Percentiles rank a stretch among this genome's conserved stretches.
phyloP scores from a whole-genome alignment of 2,888 invertebrate genomes.

The Leucania comma region DNA sequence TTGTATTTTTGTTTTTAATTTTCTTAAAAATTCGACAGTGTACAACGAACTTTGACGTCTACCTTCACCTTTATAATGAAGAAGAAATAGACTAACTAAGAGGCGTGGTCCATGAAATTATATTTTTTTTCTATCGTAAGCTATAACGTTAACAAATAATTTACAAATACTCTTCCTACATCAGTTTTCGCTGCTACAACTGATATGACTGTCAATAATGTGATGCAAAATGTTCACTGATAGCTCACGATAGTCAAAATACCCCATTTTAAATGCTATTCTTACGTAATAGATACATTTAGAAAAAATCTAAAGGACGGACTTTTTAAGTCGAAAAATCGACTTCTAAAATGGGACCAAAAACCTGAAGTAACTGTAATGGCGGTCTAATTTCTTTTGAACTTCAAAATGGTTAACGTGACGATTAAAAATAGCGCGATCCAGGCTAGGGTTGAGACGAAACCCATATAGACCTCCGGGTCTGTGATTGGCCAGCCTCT shows the following conservation, averaged over 20 bases:
- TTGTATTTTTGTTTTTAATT: slow-evolving; percentile 10
- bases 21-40: slow-evolving; percentile 32
- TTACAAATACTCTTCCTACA: slow-evolving; percentile 40
- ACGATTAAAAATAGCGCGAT: slow-evolving; percentile 95
- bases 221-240: slow-evolving; percentile 39
- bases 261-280: slow-evolving; percentile 57
- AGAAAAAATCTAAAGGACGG: slow-evolving; percentile 48
- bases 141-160: slow-evolving; percentile 32
- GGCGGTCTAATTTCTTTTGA: slow-evolving; percentile 93
- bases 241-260: slow-evolving; percentile 49
- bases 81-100: slow-evolving; percentile 54
- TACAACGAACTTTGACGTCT: slow-evolving; percentile 50
- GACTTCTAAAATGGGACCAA: slow-evolving; percentile 50
- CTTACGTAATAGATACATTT: slow-evolving; percentile 50
- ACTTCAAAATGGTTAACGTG: slow-evolving; percentile 94
- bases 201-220: slow-evolving; percentile 32
- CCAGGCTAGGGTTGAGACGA: slow-evolving; percentile 96
- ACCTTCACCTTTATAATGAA: slow-evolving; percentile 61
- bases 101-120: slow-evolving; percentile 47
- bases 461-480: slow-evolving; percentile 96
- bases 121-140: slow-evolving; percentile 44
- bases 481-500: slow-evolving; percentile 96
- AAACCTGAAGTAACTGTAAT: slow-evolving; percentile 61
- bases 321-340: slow-evolving; percentile 38
- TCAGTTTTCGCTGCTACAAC: slow-evolving; percentile 17